Conservation (phyloP, 2,797 vertebrate genomes). For the Tragopan temminckii region DNA sequence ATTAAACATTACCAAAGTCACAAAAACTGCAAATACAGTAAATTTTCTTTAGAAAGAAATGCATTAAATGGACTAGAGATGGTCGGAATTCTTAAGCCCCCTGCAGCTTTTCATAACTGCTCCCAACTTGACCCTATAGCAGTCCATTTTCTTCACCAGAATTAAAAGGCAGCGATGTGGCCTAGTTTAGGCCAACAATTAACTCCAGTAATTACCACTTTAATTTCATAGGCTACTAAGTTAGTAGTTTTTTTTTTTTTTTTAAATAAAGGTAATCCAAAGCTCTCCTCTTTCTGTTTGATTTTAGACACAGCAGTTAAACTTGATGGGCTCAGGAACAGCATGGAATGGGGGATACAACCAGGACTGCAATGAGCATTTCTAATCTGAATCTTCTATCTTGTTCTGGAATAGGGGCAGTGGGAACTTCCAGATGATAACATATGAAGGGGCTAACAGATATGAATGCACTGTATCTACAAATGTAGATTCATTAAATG, state of each 20-base stretch:
- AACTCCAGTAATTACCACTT: background rate
- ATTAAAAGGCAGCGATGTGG: background rate
- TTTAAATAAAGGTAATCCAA: background rate
- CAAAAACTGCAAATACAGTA: background rate
- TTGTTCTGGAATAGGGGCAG: background rate
- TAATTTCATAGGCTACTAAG: background rate
- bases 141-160: background rate
- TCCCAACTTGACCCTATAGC: background rate
- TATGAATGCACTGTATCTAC: background rate
- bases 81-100: background rate
- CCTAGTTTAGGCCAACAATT: background rate
- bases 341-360: background rate
- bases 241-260: background rate
- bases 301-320: background rate
- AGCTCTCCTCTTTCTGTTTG: background rate
- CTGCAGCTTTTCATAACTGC: background rate
- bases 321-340: background rate
- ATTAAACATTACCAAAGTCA: background rate
- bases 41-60: conserved; percentile 1
- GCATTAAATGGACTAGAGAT: background rate
- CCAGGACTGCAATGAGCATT: background rate
- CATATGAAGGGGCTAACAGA: background rate
- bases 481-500: background rate
- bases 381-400: background rate
- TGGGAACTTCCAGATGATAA: background rate